Conservation (phyloP, 2,113 vertebrate genomes). For the Actenoides lindsayi region DNA sequence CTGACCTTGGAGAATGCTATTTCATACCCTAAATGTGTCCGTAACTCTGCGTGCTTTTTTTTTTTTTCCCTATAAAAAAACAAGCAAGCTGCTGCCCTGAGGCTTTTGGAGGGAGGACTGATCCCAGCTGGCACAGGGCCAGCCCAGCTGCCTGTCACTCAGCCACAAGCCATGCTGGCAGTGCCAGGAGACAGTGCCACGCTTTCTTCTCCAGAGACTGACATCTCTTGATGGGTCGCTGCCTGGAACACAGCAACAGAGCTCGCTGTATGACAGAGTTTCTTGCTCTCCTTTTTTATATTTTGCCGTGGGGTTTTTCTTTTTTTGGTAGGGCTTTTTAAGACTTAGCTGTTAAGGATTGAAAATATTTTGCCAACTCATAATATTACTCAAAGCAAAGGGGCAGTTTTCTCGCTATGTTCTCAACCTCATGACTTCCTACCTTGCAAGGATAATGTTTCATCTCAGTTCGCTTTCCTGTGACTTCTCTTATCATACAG, state of each 20-base stretch:
- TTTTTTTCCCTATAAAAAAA: background rate
- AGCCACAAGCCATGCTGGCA: background rate
- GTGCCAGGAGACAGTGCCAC: background rate
- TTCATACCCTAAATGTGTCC: background rate
- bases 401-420: background rate
- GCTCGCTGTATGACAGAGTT: background rate
- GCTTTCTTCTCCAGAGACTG: constrained; percentile 40
- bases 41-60: background rate
- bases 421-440: background rate
- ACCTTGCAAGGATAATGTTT: background rate
- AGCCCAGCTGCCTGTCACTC: constrained; percentile 47
- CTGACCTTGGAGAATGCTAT: background rate
- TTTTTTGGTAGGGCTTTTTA: background rate
- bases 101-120: background rate
- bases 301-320: background rate
- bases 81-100: background rate
- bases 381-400: background rate
- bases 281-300: background rate
- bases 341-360: background rate
- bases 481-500: background rate
- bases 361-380: background rate
- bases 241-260: constrained; percentile 26
- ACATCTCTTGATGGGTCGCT: background rate
- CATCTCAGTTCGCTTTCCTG: background rate
- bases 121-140: constrained; percentile 12